Conservation (phyloP, 2,888 invertebrate species). For the Cerastoderma edule region DNA sequence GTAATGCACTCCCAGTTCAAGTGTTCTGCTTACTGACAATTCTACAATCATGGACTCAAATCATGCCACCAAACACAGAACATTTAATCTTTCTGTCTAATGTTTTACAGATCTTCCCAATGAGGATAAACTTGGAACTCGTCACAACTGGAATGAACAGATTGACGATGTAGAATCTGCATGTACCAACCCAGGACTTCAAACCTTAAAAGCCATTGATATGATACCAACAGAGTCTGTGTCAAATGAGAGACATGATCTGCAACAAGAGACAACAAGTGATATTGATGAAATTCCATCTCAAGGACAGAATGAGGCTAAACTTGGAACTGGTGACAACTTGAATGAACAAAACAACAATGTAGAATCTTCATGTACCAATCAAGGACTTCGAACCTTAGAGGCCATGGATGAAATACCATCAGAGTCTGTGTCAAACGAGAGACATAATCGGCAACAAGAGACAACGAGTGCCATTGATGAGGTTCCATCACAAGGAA, state of each 20-base stretch:
- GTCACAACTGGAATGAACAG: neutral
- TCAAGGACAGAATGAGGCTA: neutral
- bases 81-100: neutral
- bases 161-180: too few relatives aligned
- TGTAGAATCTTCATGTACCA: too few relatives aligned
- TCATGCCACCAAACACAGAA: neutral
- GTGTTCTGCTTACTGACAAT: too few relatives aligned
- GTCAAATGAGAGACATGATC: neutral
- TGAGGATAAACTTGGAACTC: neutral
- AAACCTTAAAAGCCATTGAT: neutral
- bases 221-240: constrained; percentile 1
- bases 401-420: neutral
- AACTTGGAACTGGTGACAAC: neutral
- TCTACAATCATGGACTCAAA: neutral
- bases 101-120: constrained; percentile 1
- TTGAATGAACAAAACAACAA: neutral
- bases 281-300: neutral
- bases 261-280: too few relatives aligned
- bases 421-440: neutral
- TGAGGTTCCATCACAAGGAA: neutral
- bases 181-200: neutral
- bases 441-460: neutral
- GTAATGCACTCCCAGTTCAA: too few relatives aligned
- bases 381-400: neutral
- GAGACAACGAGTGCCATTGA: neutral